Percentiles rank a stretch among this genome's conserved stretches.
phyloP scores from a whole-genome alignment of 53 echinoderm and acorn worm genomes.

The Paracentrotus lividus region DNA sequence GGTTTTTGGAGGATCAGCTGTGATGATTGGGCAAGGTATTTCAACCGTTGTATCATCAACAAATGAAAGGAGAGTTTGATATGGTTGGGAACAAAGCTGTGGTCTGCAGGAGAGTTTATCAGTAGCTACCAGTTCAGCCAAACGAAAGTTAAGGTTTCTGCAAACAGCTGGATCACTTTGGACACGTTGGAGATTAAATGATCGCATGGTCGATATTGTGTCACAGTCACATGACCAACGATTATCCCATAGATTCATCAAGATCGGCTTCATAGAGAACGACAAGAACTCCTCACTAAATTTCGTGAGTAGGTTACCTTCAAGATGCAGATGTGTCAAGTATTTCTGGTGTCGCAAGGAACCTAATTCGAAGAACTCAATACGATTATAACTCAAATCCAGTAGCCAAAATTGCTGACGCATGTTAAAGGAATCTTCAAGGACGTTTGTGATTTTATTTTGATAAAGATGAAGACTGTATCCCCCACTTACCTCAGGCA shows the following conservation, averaged over 20 bases:
- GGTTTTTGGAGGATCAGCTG: neutral
- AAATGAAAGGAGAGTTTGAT: neutral
- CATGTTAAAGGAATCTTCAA: neutral
- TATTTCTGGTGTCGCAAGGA: neutral
- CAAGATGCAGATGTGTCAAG: neutral
- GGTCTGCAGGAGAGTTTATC: neutral
- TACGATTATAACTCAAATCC: neutral
- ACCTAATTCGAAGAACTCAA: neutral
- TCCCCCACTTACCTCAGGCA: neutral
- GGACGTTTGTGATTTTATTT: neutral
- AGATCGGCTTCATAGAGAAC: neutral
- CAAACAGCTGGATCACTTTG: neutral
- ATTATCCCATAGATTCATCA: neutral
- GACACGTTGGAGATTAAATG: neutral
- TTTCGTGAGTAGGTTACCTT: neutral
- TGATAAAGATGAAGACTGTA: neutral
- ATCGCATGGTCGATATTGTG: neutral
- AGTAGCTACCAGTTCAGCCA: no score
- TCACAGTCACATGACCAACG: conserved; percentile 25
- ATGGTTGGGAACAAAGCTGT: neutral
- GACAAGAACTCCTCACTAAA: neutral
- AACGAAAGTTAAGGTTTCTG: no score
- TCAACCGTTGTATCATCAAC: neutral
- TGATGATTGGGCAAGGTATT: conserved; percentile 41
- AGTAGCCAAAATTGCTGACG: neutral